Base-by-base conservation (phyloP, 2,113 vertebrate genomes). In the Colistium nudipinnis region DNA sequence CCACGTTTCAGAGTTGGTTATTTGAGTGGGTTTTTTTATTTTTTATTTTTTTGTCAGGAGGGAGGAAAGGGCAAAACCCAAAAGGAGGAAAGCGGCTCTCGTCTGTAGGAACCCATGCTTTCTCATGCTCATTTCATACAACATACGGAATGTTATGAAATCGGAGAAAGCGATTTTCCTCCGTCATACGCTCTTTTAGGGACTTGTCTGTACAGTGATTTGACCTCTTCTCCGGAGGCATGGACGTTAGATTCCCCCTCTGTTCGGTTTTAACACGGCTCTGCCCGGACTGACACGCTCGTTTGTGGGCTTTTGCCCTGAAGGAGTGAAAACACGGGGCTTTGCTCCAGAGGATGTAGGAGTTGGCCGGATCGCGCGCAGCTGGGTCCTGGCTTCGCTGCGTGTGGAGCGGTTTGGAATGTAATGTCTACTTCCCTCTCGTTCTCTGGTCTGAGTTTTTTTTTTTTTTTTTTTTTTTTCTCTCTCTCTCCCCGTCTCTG, bases 341-440 rank as follows among this genome's bases (percentile, higher is more conserved):
- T 25, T 24, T 6, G 20, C 45, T 74, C 74, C 71, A 79, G 78
- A 82, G 82, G 83, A 89, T 87, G 85, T 72, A 69, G 86, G 80
- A 80, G 61, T 85, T 85, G 86, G 73, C 81, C 27, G 74, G 51
- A 48, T 74, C 54, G 17, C 25, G 56, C 79, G 76, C 83, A 87
- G 89, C 85, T 86, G 83, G 75, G 61, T 52, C 64, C 49, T 75
- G 71, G 81, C 79, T 87, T 61, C 70, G 77, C 64, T 72, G 7
- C 68, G 73, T 54, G 66, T 22, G 82, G 70, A 68, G 81, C 4
- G 62, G 76, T 70, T n/a, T 39, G 72, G 72, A 82, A 74, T 81
- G 62, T 55, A 73, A 76, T 68, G 76, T 82, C 84, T 79, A 39
- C 81, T 80, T 78, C 51, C 51, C 51, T 62, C 73, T 78, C 53